Evolutionary conservation across 2,888 invertebrate species (phyloP).

Genomic region (Lissocephala sabroskyi): DNA sequence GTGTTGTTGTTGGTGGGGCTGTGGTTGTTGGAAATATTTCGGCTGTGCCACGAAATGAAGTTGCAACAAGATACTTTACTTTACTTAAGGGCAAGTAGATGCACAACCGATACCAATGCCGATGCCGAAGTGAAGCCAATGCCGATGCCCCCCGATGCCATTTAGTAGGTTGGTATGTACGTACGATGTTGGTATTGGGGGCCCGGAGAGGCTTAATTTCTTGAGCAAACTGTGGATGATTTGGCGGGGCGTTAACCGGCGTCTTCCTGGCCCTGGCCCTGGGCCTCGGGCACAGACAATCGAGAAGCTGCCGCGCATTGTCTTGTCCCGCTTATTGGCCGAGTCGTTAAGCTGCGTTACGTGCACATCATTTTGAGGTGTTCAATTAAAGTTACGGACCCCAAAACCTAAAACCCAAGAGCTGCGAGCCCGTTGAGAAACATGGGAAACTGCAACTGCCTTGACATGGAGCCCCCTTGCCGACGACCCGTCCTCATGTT

Average conservation of each 20-base stretch:
- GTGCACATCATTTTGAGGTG: conserved; percentile 66
- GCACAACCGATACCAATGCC: conserved; percentile 64
- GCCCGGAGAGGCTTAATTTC: conserved; percentile 45
- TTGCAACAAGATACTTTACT: conserved; percentile 66
- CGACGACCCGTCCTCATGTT: too few relatives aligned
- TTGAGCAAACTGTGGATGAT: conserved; percentile 57
- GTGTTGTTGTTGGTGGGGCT: conserved; percentile 25
- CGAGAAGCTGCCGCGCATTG: conserved; percentile 33
- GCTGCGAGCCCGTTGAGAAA: too few relatives aligned
- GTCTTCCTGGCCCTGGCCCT: neutral
- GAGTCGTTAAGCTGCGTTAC: conserved; percentile 52
- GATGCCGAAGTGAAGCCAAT: too few relatives aligned
- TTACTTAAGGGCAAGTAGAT: conserved; percentile 67
- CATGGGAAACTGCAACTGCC: neutral
- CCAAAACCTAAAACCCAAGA: too few relatives aligned
- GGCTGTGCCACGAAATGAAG: conserved; percentile 60
- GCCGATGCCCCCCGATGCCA: conserved; percentile 12
- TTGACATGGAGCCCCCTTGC: too few relatives aligned
- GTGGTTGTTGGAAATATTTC: conserved; percentile 53
- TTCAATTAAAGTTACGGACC: conserved; percentile 54
- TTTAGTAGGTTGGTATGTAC: neutral
- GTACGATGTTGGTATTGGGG: too few relatives aligned
- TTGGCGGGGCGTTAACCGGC: conserved; percentile 11
- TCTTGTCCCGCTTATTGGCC: neutral
- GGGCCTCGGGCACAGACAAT: conserved; percentile 37